Percentiles rank a stretch among this genome's conserved stretches.
Conservation (phyloP, 2,113 vertebrate genomes). For the Apistogramma diplotaenia region DNA sequence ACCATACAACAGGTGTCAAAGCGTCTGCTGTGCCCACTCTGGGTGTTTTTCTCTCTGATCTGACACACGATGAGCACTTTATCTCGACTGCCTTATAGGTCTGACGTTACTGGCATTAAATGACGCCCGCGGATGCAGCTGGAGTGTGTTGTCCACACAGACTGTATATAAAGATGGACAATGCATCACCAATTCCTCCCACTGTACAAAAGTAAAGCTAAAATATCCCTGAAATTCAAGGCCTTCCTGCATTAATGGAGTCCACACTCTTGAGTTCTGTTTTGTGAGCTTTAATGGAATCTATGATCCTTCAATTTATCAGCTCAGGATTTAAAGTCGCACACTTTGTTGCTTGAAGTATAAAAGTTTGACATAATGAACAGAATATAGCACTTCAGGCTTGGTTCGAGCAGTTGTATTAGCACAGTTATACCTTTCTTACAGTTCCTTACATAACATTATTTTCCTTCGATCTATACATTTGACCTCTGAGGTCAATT, state of each 20-base stretch:
- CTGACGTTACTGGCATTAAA: background rate
- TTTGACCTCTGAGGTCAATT: background rate
- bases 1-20: background rate
- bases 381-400: background rate
- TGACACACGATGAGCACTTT: background rate
- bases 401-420: background rate
- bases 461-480: background rate
- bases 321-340: background rate
- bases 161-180: background rate
- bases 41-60: background rate
- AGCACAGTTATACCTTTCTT: background rate
- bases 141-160: background rate
- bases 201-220: background rate
- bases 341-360: background rate
- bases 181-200: background rate
- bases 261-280: background rate
- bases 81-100: background rate
- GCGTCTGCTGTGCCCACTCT: background rate
- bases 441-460: background rate
- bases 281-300: background rate
- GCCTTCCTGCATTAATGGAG: background rate
- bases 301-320: background rate
- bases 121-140: background rate
- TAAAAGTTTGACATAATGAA: background rate
- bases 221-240: background rate